Conservation (phyloP, 2,888 invertebrate genomes). For the Hirudinaria manillensis region DNA sequence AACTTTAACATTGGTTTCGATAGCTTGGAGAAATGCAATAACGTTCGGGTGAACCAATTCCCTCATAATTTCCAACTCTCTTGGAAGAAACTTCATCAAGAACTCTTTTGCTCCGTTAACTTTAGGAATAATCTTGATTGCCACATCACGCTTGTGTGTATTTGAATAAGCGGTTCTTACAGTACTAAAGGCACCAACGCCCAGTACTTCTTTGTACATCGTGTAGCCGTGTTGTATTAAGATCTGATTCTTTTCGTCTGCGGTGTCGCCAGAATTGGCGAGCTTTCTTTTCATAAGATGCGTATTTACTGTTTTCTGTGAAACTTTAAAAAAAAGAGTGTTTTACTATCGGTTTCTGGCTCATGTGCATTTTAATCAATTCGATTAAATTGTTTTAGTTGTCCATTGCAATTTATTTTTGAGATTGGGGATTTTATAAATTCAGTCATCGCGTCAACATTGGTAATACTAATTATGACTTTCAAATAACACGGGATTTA, state of each 20-base stretch:
- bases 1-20: slow-evolving; percentile 31
- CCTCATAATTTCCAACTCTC: slow-evolving; percentile 49
- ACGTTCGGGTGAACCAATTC: slow-evolving; percentile 46
- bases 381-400: too few relatives aligned
- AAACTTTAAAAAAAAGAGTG: neutral
- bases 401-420: too few relatives aligned
- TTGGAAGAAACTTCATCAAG: slow-evolving; percentile 48
- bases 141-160: slow-evolving; percentile 46
- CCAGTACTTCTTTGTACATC: slow-evolving; percentile 44
- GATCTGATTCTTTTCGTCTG: slow-evolving; percentile 23
- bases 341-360: neutral
- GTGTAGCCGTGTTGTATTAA: slow-evolving; percentile 43
- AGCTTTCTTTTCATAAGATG: neutral
- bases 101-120: slow-evolving; percentile 47
- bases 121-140: slow-evolving; percentile 51
- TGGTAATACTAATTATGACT: neutral
- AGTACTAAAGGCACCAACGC: slow-evolving; percentile 50
- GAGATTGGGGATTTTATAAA: too few relatives aligned
- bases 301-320: neutral
- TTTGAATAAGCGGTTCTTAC: slow-evolving; percentile 48
- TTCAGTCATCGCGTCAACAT: neutral
- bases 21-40: slow-evolving; percentile 41
- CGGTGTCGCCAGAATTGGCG: neutral
- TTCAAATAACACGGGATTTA: too few relatives aligned
- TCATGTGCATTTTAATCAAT: too few relatives aligned